Conservation (phyloP, 64 coral and sea anemone genomes). For the Pocillopora damicornis region DNA sequence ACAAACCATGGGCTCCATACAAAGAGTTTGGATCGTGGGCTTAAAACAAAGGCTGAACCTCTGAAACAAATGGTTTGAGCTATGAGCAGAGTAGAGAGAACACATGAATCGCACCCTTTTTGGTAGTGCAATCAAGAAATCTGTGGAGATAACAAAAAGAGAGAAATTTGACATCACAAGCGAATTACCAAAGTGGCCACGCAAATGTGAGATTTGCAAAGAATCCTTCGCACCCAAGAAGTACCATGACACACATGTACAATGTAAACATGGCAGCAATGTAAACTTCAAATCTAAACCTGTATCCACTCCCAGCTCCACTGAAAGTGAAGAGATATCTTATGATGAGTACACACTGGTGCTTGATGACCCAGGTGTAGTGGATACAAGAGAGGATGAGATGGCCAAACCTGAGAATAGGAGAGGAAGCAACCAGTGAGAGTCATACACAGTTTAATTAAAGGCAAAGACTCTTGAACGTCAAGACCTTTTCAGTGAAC, state of each 20-base stretch:
- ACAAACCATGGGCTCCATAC: conserved; percentile 48
- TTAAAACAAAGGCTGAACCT: conserved; percentile 17
- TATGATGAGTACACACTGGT: conserved; percentile 26
- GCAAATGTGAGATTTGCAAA: conserved; percentile 57
- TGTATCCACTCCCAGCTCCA: conserved; percentile 44
- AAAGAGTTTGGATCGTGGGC: neutral
- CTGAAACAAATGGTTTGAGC: conserved; percentile 47
- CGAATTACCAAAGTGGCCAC: conserved; percentile 37
- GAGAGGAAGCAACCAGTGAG: neutral
- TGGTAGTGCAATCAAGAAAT: conserved; percentile 56
- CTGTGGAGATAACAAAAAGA: conserved; percentile 44
- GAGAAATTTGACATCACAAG: conserved; percentile 59
- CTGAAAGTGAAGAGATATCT: conserved; percentile 26
- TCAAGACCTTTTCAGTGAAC: too few species aligned
- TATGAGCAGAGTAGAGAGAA: conserved; percentile 6
- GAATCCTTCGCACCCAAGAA: conserved; percentile 28
- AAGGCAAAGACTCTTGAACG: too few species aligned
- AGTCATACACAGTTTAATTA: neutral
- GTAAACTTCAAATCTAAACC: conserved; percentile 48
- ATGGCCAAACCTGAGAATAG: conserved; percentile 24
- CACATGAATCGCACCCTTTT: conserved; percentile 62
- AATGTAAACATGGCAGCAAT: conserved; percentile 54
- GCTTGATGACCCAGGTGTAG: conserved; percentile 32
- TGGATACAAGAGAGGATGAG: conserved; percentile 37
- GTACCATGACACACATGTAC: conserved; percentile 44